Evolutionary conservation across 2,888 invertebrate genomes (phyloP).

Genomic region (Agonum fuliginosum): DNA sequence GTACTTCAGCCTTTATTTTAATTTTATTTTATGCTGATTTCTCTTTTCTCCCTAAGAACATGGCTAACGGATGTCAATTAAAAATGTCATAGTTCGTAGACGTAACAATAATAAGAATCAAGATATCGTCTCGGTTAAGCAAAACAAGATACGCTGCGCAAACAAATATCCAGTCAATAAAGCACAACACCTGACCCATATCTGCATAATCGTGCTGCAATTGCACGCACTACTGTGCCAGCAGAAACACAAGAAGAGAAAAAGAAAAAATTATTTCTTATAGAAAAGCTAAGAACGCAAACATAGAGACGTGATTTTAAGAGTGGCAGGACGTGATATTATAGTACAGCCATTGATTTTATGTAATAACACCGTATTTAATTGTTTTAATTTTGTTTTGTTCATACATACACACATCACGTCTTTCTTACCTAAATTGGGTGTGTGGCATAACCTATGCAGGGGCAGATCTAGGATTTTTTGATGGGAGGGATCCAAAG

Average conservation of each 20-base stretch:
- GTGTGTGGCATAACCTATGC: too few species aligned
- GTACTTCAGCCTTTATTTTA: background rate
- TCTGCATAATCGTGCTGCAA: slow-evolving; percentile 16
- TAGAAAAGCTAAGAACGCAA: background rate
- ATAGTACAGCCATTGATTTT: too few species aligned
- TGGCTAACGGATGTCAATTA: too few species aligned
- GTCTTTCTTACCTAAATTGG: too few species aligned
- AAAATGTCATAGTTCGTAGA: slow-evolving; percentile 14
- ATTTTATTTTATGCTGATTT: background rate
- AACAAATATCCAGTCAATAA: slow-evolving; percentile 31
- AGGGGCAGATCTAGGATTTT: too few species aligned
- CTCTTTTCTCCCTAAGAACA: too few species aligned
- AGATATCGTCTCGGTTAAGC: background rate
- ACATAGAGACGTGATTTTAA: slow-evolving; percentile 6
- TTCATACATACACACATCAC: too few species aligned
- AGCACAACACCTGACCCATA: slow-evolving; percentile 33
- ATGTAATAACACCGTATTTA: too few species aligned
- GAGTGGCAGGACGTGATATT: too few species aligned
- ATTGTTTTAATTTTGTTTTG: too few species aligned
- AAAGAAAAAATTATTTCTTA: slow-evolving; percentile 41
- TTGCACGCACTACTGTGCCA: background rate
- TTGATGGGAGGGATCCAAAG: too few species aligned
- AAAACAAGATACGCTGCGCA: slow-evolving; percentile 18
- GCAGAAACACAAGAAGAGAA: slow-evolving; percentile 17
- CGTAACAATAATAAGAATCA: slow-evolving; percentile 25